Conservation (phyloP, 2,888 invertebrate genomes). For the Agrochola litura region DNA sequence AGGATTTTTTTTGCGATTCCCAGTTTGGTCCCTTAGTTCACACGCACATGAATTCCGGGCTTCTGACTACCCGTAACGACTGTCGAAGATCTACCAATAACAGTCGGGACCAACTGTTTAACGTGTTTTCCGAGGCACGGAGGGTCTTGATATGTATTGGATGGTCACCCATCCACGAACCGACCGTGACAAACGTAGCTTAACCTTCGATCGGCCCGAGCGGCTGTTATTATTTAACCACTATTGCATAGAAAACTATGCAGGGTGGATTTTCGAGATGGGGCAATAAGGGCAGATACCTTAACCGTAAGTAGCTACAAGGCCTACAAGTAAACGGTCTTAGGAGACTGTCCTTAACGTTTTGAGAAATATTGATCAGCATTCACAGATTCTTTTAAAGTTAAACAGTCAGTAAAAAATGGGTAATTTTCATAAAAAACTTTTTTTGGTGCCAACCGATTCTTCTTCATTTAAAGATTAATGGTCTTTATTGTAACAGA, state of each 20-base stretch:
- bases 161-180: too few relatives aligned
- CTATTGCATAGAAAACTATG: not conserved
- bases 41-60: too few relatives aligned
- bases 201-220: not conserved
- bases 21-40: too few relatives aligned
- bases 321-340: too few relatives aligned
- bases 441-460: not conserved
- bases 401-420: not conserved
- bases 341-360: too few relatives aligned
- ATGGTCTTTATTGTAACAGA: too few relatives aligned
- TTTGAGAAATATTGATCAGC: too few relatives aligned
- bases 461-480: too few relatives aligned
- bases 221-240: not conserved
- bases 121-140: not conserved
- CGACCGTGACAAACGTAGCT: not conserved
- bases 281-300: too few relatives aligned
- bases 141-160: not conserved
- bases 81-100: not conserved
- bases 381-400: not conserved
- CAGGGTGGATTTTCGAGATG: too few relatives aligned
- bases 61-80: not conserved
- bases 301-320: too few relatives aligned
- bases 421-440: not conserved
- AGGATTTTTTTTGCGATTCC: too few relatives aligned
- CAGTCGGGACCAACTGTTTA: not conserved